Percentiles rank a stretch among this genome's conserved stretches.
Conservation (phyloP, 2,113 vertebrate species). For the Rhagologus leucostigma region DNA sequence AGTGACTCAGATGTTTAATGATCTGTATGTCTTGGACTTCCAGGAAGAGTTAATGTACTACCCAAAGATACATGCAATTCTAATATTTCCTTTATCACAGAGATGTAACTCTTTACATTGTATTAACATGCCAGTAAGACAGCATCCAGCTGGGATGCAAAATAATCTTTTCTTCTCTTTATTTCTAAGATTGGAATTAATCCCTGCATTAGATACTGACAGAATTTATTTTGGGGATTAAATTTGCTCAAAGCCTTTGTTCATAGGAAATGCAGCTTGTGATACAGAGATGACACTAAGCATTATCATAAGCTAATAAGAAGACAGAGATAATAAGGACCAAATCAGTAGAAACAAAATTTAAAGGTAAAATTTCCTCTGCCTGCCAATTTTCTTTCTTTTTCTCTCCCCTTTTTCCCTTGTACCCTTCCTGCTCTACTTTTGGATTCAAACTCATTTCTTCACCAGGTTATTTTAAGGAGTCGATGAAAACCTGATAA, state of each 20-base stretch:
- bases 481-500: conserved; percentile 68
- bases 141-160: conserved; percentile 28
- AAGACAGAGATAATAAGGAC: conserved; percentile 9
- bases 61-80: not conserved
- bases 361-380: not conserved
- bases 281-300: not conserved
- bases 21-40: not conserved
- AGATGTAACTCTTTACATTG: not conserved
- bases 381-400: not conserved
- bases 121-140: conserved; percentile 16
- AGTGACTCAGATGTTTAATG: not conserved
- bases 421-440: not conserved
- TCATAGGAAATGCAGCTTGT: not conserved
- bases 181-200: conserved; percentile 47
- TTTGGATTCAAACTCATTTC: conserved; percentile 51
- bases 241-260: conserved; percentile 41
- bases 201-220: conserved; percentile 12
- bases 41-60: not conserved
- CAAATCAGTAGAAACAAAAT: conserved; percentile 44
- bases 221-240: conserved; percentile 47
- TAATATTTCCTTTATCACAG: not conserved
- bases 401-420: not conserved
- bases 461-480: conserved; percentile 61
- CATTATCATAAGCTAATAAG: conserved; percentile 43
- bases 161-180: conserved; percentile 1